Percentiles rank a stretch among this genome's conserved stretches.
phyloP scores from a whole-genome alignment of 1,140 invertebrate species.

The Myzus persicae region DNA sequence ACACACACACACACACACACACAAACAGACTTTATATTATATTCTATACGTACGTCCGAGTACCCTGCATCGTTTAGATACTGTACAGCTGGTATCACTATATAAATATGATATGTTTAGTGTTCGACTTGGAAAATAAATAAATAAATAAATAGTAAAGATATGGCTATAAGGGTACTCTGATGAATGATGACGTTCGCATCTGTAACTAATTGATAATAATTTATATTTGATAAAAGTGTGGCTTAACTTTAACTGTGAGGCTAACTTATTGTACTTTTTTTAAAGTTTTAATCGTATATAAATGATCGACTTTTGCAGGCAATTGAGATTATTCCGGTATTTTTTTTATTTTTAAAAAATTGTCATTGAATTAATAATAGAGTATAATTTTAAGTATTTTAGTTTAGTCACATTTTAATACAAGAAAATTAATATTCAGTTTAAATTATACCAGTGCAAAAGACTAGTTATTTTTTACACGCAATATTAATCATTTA shows the following conservation, averaged over 20 bases:
- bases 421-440: background rate
- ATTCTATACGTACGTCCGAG: background rate
- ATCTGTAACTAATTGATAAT: no score
- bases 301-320: background rate
- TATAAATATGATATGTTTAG: no score
- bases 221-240: no score
- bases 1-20: background rate
- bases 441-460: background rate
- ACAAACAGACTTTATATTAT: background rate
- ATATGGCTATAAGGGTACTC: no score
- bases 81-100: background rate
- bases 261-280: no score
- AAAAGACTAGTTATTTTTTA: background rate
- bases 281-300: background rate
- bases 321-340: background rate
- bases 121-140: background rate
- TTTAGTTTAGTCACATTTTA: background rate
- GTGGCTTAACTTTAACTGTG: no score
- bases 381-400: background rate
- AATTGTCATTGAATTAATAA: background rate
- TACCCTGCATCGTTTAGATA: background rate
- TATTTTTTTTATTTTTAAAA: background rate
- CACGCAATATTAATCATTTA: background rate
- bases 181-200: no score
- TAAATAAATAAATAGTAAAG: background rate